These are phyloP conservation scores for Diarsia mendica DNA, from an alignment of 2,888 invertebrate species.

Conservation along the genomic window DNA sequence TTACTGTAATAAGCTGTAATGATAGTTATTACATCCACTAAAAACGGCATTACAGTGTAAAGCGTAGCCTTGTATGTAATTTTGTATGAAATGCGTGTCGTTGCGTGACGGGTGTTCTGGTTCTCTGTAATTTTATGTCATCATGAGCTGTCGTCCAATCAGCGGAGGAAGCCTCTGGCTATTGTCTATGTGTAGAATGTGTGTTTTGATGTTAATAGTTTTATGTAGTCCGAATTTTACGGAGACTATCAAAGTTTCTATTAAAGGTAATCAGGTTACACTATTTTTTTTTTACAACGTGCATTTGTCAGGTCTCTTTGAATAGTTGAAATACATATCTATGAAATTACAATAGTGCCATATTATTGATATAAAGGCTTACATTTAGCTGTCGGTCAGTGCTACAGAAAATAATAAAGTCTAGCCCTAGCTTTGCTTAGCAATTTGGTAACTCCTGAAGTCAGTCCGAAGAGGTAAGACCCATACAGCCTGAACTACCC, in stretches of 20 bases:
- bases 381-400: background rate
- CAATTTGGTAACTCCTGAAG: background rate
- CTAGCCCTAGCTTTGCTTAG: background rate
- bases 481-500: fast-evolving
- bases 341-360: background rate
- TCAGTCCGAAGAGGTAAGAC: background rate
- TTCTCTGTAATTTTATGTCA: conserved; percentile 61
- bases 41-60: conserved; percentile 64
- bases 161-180: conserved; percentile 39
- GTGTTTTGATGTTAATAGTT: conserved; percentile 16
- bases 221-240: background rate
- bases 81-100: conserved; percentile 57
- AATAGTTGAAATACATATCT: background rate
- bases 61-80: conserved; percentile 63
- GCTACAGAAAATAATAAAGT: background rate
- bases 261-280: background rate
- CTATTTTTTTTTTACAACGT: background rate
- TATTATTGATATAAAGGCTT: background rate
- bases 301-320: background rate
- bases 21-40: conserved; percentile 70
- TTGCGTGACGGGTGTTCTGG: conserved; percentile 62
- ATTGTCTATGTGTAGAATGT: conserved; percentile 50
- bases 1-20: conserved; percentile 75
- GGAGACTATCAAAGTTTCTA: background rate
- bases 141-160: conserved; percentile 59